These are phyloP conservation scores for Passer montanus DNA, from an alignment of 2,113 vertebrate species.

Conservation along the genomic window DNA sequence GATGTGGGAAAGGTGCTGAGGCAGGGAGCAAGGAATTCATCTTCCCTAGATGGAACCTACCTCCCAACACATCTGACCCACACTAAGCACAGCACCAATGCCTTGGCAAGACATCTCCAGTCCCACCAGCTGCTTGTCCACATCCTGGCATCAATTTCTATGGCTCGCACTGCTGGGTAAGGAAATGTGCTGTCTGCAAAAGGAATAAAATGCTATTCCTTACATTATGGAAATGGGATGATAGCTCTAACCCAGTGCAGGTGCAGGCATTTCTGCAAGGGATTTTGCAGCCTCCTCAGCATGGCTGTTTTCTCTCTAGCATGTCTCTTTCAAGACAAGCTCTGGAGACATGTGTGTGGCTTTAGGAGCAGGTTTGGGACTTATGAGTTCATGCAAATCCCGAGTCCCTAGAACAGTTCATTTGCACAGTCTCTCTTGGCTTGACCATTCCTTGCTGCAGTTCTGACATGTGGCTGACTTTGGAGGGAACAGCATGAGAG, in stretches of 20 bases:
- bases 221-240: background rate
- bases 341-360: rapidly evolving
- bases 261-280: background rate
- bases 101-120: background rate
- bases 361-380: background rate
- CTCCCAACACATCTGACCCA: rapidly evolving
- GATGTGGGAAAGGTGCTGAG: background rate
- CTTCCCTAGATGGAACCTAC: background rate
- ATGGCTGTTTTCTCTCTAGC: background rate
- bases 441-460: background rate
- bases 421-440: background rate
- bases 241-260: rapidly evolving
- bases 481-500: background rate
- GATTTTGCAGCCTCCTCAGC: background rate
- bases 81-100: background rate
- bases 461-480: rapidly evolving
- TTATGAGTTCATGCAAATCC: background rate
- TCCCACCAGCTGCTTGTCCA: rapidly evolving
- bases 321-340: background rate
- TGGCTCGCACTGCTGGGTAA: rapidly evolving
- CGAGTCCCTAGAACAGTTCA: background rate
- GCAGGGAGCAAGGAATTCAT: background rate
- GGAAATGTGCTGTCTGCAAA: background rate
- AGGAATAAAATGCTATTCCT: background rate
- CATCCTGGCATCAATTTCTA: background rate